These are phyloP conservation scores for Helleia helle DNA, from an alignment of 2,888 invertebrate genomes.

Conservation along the genomic window DNA sequence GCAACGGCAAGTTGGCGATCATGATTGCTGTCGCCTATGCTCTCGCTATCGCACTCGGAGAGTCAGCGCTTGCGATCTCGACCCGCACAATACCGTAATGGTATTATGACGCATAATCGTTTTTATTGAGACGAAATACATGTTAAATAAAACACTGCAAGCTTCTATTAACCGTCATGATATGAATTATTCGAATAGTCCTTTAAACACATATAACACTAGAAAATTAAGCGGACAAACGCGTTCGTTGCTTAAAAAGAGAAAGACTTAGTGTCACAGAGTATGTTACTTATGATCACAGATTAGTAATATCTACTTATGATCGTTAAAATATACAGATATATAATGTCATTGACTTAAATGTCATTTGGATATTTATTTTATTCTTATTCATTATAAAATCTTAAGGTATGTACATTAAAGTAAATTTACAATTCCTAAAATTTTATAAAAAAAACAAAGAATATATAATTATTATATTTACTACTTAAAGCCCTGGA, in stretches of 20 bases:
- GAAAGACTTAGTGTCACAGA: slow-evolving; percentile 41
- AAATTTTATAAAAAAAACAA: too few relatives aligned
- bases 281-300: slow-evolving; percentile 21
- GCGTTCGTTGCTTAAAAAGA: slow-evolving; percentile 48
- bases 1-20: slow-evolving; percentile 82
- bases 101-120: slow-evolving; percentile 42
- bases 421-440: too few relatives aligned
- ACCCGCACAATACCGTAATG: slow-evolving; percentile 43
- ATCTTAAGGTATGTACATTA: too few relatives aligned
- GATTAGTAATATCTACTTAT: too few relatives aligned
- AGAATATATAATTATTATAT: too few relatives aligned
- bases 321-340: too few relatives aligned
- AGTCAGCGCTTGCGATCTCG: slow-evolving; percentile 56
- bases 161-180: slow-evolving; percentile 22
- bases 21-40: slow-evolving; percentile 62
- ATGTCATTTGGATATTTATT: too few relatives aligned
- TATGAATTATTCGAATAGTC: not conserved
- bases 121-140: slow-evolving; percentile 25
- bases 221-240: slow-evolving; percentile 38
- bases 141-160: slow-evolving; percentile 30
- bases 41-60: slow-evolving; percentile 53
- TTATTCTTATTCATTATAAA: too few relatives aligned
- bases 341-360: too few relatives aligned
- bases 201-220: slow-evolving; percentile 30
- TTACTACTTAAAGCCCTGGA: too few relatives aligned